These are phyloP conservation scores for Oxyteleia sp. DNA, from an alignment of 2,888 invertebrate species.

Conservation along the genomic window DNA sequence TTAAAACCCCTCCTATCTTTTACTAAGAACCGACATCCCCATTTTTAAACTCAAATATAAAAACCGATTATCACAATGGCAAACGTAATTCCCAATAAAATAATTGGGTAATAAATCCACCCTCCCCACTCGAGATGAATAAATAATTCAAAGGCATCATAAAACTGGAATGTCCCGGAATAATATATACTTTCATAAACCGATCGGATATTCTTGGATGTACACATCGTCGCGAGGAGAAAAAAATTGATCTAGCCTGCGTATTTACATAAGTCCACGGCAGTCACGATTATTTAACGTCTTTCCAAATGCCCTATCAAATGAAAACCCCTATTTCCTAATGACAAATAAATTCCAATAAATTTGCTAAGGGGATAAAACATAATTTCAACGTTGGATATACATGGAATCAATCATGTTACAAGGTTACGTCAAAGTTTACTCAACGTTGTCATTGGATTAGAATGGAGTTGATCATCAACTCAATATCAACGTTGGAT, in stretches of 20 bases:
- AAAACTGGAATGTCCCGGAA: conserved; percentile 13
- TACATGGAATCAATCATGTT: too few relatives aligned
- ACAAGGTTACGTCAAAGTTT: too few relatives aligned
- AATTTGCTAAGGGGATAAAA: too few relatives aligned
- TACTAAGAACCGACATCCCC: background rate
- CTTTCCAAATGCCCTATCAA: too few relatives aligned
- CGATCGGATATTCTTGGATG: background rate
- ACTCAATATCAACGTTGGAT: too few relatives aligned
- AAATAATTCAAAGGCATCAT: conserved; percentile 14
- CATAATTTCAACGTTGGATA: too few relatives aligned
- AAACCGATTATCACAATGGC: background rate
- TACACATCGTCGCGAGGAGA: background rate
- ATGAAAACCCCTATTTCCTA: too few relatives aligned
- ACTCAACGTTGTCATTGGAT: too few relatives aligned
- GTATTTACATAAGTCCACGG: conserved; percentile 3
- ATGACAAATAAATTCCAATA: too few relatives aligned
- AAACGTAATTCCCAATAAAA: conserved; percentile 27
- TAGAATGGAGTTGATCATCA: too few relatives aligned
- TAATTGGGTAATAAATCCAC: conserved; percentile 17
- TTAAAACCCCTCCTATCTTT: background rate
- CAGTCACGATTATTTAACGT: background rate
- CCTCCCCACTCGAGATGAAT: background rate
- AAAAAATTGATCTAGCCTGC: conserved; percentile 14
- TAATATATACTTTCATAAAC: conserved; percentile 27
- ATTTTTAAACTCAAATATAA: background rate